Evolutionary conservation across 2,888 invertebrate genomes (phyloP).

Genomic region (Cryptocephalus primarius): DNA sequence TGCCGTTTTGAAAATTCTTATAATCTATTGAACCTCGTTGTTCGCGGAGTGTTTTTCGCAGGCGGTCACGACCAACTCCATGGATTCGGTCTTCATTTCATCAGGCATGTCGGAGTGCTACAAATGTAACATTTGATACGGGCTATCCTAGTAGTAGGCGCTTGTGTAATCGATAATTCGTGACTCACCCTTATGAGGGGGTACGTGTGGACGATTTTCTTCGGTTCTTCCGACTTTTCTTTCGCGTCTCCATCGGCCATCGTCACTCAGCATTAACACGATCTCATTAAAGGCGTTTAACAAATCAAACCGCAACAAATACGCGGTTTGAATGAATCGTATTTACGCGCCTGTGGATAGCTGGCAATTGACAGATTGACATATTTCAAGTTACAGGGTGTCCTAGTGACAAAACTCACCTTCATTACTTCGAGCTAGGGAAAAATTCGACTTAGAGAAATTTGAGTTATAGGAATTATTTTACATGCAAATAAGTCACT

Average conservation of each 20-base stretch:
- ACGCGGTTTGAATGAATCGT: slow-evolving; percentile 2
- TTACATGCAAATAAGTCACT: too few species aligned
- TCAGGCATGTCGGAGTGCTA: slow-evolving; percentile 90
- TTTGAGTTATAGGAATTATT: too few species aligned
- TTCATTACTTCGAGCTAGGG: too few species aligned
- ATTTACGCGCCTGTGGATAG: slow-evolving; percentile 3
- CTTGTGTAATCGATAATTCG: slow-evolving; percentile 10
- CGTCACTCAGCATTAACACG: neutral
- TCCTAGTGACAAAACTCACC: too few species aligned
- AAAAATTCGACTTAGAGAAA: too few species aligned
- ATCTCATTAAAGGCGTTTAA: slow-evolving; percentile 2
- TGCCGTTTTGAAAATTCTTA: neutral
- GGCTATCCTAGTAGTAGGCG: neutral
- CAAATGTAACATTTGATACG: slow-evolving; percentile 12
- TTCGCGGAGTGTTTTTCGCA: slow-evolving; percentile 84
- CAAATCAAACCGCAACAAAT: neutral
- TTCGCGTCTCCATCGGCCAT: slow-evolving; percentile 21
- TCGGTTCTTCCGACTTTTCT: slow-evolving; percentile 17
- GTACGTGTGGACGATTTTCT: slow-evolving; percentile 22
- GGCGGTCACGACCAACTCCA: slow-evolving; percentile 85
- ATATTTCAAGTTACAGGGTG: too few species aligned
- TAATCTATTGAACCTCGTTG: slow-evolving; percentile 52
- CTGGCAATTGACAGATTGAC: neutral
- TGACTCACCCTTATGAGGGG: slow-evolving; percentile 24
- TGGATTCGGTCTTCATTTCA: slow-evolving; percentile 81